Evolutionary conservation across 1,140 invertebrate species (phyloP), one percentile per base, ranked within the genome.

Genomic region (Pseudoatta argentina): DNA sequence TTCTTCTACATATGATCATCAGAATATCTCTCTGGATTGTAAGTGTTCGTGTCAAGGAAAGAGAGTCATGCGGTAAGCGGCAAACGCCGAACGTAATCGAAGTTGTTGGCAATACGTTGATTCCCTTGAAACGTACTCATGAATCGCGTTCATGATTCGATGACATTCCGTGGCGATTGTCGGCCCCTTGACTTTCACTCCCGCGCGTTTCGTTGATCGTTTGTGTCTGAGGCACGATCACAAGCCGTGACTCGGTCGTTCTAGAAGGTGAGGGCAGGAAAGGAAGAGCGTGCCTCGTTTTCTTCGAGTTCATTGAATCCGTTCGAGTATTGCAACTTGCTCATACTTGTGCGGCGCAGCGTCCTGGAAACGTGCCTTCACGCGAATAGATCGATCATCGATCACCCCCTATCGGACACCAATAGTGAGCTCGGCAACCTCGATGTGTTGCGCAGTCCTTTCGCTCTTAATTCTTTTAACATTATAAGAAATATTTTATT

Each of bases 191-290:
- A 91, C 88, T 93, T 93, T 92, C 92, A 93, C 89, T 91, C 86
- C 71, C 72, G 71, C 71, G 71, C 61, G 88, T 88, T 85, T 69
- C 81, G 87, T 85, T 72, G 82, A 82, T 87, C 79, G 86, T 89
- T 89, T 88, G 90, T 67, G 71, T 53, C 76, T 67, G 27, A 48
- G 24, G 87, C 90, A 89, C 90, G 91, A 92, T 91, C 92, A 88
- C 87, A 57, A 75, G 86, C 88, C 92, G 90, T 93, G 92, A 93
- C 92, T 93, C 81, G 91, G 86, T 87, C 90, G 85, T 91, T 92
- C 86, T 77, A 78, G 85, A 85, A 89, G 86, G 81, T 87, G 87
- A 73, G 76, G 91, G 87, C 61, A 72, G 39, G 48, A 64, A 83
- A 86, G 79, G 78, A 91, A 91, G 83, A 89, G 89, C 66, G 85